Base-by-base conservation (phyloP, 2,113 vertebrate genomes). In the Trichomycterus rosablanca region DNA sequence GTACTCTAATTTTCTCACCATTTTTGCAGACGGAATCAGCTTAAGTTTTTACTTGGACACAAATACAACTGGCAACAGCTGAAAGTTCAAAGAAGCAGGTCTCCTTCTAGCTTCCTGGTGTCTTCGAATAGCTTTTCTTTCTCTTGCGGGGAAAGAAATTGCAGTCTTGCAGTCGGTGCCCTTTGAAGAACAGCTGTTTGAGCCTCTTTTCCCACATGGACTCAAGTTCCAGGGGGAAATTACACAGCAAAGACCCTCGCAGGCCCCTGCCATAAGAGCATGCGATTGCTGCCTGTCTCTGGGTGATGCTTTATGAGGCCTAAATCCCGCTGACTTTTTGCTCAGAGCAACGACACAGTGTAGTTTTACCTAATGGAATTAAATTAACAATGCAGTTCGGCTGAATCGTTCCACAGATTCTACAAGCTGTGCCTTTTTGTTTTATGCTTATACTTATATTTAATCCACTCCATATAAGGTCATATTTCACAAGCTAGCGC, bases 151-250 rank as follows among this genome's bases (percentile, higher is more conserved):
- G 14, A 35, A 19, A 71, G 49, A 81, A 79, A 82, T 77, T 81
- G 76, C 57, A 79, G 79, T 50, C 68, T 76, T n/a, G n/a, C n/a
- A n/a, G n/a, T n/a, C n/a, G 37, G 14, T 59, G 63, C 37, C 7
- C 68, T 76, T 74, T 74, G 53, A 73, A 76, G 72, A 82, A 77
- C 80, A 82, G 79, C 74, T 83, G 81, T 78, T 76, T 42, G 57
- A 40, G 70, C 60, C 26, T 66, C 42, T 64, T 62, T 60, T 46
- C 48, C 66, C 59, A 42, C 15, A 18, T 48, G 44, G 55, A 48
- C 34, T 19, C 51, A 37, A 67, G 57, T 51, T 67, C 44, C 16
- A 20, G 30, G n/a, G 62, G 68, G 75, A 85, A 83, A 83, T 85
- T 79, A 83, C 67, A 84, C 77, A 78, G 71, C 67, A 51, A 72